A percentile compares a stretch with the other conserved stretches of the same genome.
These are phyloP conservation scores for Peribatodes rhomboidaria DNA, from an alignment of 2,888 invertebrate species.

Conservation along the genomic window DNA sequence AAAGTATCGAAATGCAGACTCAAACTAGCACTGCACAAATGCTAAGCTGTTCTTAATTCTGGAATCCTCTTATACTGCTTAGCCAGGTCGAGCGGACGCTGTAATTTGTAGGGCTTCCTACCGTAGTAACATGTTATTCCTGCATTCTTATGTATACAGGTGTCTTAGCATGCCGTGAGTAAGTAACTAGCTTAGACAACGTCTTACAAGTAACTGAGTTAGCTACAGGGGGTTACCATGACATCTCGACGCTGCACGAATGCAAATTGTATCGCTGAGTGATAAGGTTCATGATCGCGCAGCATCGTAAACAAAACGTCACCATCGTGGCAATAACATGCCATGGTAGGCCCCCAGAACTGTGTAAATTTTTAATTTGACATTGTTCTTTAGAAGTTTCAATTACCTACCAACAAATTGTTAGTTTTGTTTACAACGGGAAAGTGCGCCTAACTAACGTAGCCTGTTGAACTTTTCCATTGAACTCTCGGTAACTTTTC, in stretches of 20 bases:
- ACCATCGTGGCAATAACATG: too few species aligned
- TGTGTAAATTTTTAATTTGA: neutral
- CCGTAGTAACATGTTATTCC: constrained; percentile 5
- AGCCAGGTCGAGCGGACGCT: constrained; percentile 24
- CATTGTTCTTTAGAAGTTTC: neutral
- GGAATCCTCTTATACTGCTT: constrained; percentile 43
- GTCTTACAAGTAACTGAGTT: neutral
- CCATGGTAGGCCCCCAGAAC: too few species aligned
- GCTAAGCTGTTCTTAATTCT: constrained; percentile 44
- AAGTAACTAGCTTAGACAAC: neutral
- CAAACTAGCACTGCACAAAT: constrained; percentile 14
- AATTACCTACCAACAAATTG: neutral
- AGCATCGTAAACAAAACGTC: too few species aligned
- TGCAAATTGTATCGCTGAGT: too few species aligned
- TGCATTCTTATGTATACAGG: constrained; percentile 1
- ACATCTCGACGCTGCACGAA: too few species aligned
- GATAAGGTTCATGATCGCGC: too few species aligned
- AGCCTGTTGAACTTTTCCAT: too few species aligned
- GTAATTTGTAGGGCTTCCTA: constrained; percentile 23
- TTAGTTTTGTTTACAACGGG: too few species aligned
- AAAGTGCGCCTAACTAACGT: too few species aligned
- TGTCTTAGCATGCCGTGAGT: neutral
- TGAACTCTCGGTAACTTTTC: too few species aligned
- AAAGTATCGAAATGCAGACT: constrained; percentile 9
- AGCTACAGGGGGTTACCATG: too few species aligned